These are phyloP conservation scores for Gobionotothen gibberifrons DNA, from an alignment of 2,797 vertebrate species.

Conservation along the genomic window DNA sequence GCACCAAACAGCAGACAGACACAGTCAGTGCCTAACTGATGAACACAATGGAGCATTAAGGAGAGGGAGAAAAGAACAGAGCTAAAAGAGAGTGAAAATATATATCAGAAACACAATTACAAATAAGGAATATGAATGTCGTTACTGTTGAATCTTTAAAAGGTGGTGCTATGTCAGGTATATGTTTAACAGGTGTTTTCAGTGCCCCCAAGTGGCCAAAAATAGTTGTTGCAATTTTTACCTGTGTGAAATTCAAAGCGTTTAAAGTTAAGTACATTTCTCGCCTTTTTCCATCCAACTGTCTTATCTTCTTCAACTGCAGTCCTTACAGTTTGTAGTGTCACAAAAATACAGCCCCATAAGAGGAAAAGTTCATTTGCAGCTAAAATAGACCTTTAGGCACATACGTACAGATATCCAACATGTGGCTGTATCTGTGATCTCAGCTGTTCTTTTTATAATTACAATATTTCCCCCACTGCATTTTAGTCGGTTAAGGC, in stretches of 20 bases:
- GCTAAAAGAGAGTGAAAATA: not conserved
- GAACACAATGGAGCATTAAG: slow-evolving; percentile 1
- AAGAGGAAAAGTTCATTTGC: slow-evolving; percentile 16
- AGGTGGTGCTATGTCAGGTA: not conserved
- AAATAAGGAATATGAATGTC: not conserved
- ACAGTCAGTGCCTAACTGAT: not conserved
- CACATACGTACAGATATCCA: slow-evolving; percentile 20
- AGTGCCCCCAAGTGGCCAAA: not conserved
- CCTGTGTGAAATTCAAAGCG: not conserved
- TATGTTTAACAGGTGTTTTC: not conserved
- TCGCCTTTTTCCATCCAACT: slow-evolving; percentile 1
- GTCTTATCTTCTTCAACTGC: not conserved
- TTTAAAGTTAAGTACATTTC: not conserved
- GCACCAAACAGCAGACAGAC: not conserved
- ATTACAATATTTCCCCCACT: slow-evolving; percentile 21
- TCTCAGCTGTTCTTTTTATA: slow-evolving; percentile 24
- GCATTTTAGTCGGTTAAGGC: slow-evolving; percentile 31
- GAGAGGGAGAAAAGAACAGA: not conserved
- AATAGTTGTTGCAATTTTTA: not conserved
- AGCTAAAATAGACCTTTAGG: slow-evolving; percentile 31
- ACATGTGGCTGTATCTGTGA: slow-evolving; percentile 33
- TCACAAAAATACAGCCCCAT: slow-evolving; percentile 17
- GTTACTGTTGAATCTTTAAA: not conserved
- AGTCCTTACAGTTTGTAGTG: not conserved
- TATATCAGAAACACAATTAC: not conserved